Conservation (phyloP, 2,888 invertebrate genomes). For the Sthenelais limicola region DNA sequence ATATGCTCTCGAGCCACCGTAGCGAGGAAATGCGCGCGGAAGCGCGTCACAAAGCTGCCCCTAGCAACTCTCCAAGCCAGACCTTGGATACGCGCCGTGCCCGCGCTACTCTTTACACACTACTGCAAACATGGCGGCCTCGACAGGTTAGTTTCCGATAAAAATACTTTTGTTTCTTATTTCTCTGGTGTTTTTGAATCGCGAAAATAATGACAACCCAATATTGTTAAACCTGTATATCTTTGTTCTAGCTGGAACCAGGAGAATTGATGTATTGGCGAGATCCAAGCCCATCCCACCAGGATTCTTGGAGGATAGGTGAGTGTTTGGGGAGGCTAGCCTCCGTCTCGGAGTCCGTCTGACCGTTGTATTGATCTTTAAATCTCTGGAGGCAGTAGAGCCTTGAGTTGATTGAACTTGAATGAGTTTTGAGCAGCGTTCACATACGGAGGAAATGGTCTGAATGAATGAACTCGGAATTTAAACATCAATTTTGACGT, state of each 20-base stretch:
- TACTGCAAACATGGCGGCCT: slow-evolving; percentile 28
- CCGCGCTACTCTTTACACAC: not conserved
- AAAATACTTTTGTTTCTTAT: not conserved
- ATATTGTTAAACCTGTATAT: not conserved
- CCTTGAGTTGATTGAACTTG: not conserved
- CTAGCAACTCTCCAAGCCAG: slow-evolving; percentile 29
- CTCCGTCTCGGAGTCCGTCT: not conserved
- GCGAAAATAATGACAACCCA: not conserved
- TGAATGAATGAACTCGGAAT: too few species aligned
- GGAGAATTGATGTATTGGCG: slow-evolving; percentile 54
- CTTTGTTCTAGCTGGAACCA: slow-evolving; percentile 19
- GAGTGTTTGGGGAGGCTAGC: slow-evolving; percentile 38
- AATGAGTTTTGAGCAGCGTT: too few species aligned
- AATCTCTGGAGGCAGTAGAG: not conserved
- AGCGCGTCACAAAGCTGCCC: too few species aligned
- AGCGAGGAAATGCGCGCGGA: too few species aligned
- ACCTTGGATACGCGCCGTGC: not conserved
- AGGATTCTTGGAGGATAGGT: slow-evolving; percentile 59
- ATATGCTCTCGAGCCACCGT: too few species aligned
- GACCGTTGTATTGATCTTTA: not conserved
- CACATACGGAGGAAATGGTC: too few species aligned
- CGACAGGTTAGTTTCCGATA: not conserved
- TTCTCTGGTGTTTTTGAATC: too few species aligned
- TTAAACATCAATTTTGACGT: too few species aligned
- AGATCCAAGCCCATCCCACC: slow-evolving; percentile 56